A percentile compares a stretch with the other conserved stretches of the same genome.
These are phyloP conservation scores for Probaryconus sp. DNA, from an alignment of 1,140 invertebrate species.

Conservation along the genomic window DNA sequence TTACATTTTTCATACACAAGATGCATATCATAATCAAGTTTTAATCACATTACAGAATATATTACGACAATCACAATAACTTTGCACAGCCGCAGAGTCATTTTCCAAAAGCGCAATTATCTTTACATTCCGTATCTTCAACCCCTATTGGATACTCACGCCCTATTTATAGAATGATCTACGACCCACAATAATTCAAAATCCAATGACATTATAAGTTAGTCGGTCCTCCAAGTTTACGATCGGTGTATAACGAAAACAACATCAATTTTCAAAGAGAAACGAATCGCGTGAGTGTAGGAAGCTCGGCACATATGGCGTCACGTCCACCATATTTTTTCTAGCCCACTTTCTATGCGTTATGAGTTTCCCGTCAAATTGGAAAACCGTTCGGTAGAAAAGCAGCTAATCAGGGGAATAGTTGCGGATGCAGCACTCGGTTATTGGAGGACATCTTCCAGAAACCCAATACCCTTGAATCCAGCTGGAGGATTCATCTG, in stretches of 20 bases:
- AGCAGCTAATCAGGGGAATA: conserved; percentile 75
- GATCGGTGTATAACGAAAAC: neutral
- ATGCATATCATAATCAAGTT: conserved; percentile 14
- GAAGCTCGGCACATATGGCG: conserved; percentile 64
- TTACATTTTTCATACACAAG: conserved; percentile 24
- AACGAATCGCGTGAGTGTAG: conserved; percentile 1
- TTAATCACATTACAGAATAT: conserved; percentile 12
- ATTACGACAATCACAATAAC: no score
- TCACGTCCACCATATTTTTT: conserved; percentile 24
- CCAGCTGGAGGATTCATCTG: conserved; percentile 38
- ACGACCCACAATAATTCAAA: no score
- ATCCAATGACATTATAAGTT: no score
- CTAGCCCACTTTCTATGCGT: conserved; percentile 55
- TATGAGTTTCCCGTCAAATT: conserved; percentile 72
- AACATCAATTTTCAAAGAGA: neutral
- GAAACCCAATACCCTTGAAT: conserved; percentile 70
- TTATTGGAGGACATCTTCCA: conserved; percentile 65
- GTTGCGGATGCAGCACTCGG: conserved; percentile 71
- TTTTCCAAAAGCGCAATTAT: no score
- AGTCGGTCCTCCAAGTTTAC: neutral
- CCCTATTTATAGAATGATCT: no score
- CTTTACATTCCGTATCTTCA: no score
- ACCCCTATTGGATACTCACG: no score
- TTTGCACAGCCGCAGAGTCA: no score
- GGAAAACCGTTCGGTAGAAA: conserved; percentile 69